Percentiles rank a stretch among this genome's conserved stretches.
These are phyloP conservation scores for Ramazzottius varieornatus DNA, from an alignment of 2,888 invertebrate genomes.

Conservation along the genomic window DNA sequence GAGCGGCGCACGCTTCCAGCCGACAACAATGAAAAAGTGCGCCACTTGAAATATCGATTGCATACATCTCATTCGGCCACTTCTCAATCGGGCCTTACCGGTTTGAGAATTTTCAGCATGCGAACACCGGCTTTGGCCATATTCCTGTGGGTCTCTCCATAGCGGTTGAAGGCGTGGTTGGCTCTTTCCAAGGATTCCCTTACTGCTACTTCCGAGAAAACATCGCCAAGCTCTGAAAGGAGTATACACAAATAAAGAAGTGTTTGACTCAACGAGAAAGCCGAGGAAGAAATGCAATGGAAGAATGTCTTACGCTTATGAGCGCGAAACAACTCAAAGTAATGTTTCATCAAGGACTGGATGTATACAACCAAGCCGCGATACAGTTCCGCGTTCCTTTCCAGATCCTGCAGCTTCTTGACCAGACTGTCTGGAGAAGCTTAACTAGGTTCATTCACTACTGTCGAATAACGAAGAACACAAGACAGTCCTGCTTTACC, in stretches of 20 bases:
- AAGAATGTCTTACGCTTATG: slow-evolving; percentile 42
- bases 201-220: slow-evolving; percentile 76
- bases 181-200: slow-evolving; percentile 80
- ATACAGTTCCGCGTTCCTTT: slow-evolving; percentile 74
- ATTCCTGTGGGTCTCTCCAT: slow-evolving; percentile 72
- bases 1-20: no score
- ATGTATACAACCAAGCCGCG: slow-evolving; percentile 66
- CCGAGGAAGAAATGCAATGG: neutral
- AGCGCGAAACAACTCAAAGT: slow-evolving; percentile 63
- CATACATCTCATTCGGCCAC: no score
- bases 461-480: neutral
- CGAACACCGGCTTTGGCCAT: slow-evolving; percentile 67
- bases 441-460: no score
- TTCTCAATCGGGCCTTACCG: slow-evolving; percentile 35
- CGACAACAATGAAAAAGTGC: no score
- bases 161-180: slow-evolving; percentile 73
- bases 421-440: slow-evolving; percentile 49
- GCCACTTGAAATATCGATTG: no score
- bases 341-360: slow-evolving; percentile 48
- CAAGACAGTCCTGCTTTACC: slow-evolving; percentile 12
- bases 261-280: neutral
- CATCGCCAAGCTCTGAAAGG: slow-evolving; percentile 53
- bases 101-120: slow-evolving; percentile 68
- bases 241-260: slow-evolving; percentile 5
- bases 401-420: slow-evolving; percentile 71